Evolutionary conservation across 2,113 vertebrate genomes (phyloP).

Genomic region (Coturnix japonica): DNA sequence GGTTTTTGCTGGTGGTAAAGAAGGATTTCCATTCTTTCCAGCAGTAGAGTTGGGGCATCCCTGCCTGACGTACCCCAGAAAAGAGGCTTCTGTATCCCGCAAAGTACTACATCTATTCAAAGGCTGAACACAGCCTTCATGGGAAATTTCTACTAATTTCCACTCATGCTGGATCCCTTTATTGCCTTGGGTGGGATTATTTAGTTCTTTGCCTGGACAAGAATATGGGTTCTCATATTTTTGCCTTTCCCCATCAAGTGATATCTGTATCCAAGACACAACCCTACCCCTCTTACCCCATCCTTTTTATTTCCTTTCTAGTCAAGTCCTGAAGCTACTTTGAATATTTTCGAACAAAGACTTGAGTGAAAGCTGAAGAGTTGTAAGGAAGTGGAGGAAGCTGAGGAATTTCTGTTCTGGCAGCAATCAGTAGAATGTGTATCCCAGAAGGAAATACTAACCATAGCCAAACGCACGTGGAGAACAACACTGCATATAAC

Average conservation of each 20-base stretch:
- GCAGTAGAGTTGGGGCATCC: background rate
- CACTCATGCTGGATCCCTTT: background rate
- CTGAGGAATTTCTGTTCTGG: background rate
- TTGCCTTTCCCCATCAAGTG: background rate
- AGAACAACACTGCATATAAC: background rate
- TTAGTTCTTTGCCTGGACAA: background rate
- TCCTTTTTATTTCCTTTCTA: background rate
- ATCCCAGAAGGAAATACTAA: background rate
- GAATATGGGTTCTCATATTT: background rate
- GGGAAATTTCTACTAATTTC: background rate
- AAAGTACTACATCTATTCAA: background rate
- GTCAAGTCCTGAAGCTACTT: background rate
- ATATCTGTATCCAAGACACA: background rate
- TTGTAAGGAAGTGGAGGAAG: background rate
- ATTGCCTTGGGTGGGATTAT: background rate
- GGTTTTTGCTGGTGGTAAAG: background rate
- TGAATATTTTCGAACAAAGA: background rate
- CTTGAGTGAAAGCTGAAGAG: background rate
- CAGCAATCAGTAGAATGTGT: background rate
- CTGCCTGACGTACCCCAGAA: background rate
- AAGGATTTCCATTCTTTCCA: background rate
- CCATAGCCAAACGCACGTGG: rapidly evolving
- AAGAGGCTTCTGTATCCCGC: background rate
- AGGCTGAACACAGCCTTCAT: background rate
- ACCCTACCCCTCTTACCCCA: background rate